phyloP scores from a whole-genome alignment of 2,888 invertebrate species.

The Galerucella pusilla region DNA sequence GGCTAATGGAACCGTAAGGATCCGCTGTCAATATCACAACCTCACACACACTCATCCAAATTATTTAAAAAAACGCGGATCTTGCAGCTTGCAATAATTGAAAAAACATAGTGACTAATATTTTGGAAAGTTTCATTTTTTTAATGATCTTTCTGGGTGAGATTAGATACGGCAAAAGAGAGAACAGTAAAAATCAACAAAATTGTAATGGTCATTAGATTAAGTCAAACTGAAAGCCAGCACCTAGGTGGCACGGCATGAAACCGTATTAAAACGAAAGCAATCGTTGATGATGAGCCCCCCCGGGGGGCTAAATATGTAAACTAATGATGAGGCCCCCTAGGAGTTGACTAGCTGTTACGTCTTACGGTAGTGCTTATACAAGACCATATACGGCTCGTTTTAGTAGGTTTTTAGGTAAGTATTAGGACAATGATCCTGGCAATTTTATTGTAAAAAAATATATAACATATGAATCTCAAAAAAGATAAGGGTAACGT shows the following conservation, averaged over 20 bases:
- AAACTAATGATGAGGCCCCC: conserved; percentile 61
- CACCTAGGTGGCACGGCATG: conserved; percentile 54
- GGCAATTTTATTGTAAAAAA: background rate
- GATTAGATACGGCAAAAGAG: conserved; percentile 28
- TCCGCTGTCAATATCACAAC: too few relatives aligned
- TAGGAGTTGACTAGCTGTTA: conserved; percentile 51
- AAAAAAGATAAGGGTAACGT: too few relatives aligned
- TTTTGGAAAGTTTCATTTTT: conserved; percentile 14
- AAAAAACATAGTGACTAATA: background rate
- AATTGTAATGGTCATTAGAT: conserved; percentile 55
- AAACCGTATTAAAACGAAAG: conserved; percentile 54
- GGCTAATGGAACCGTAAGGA: too few relatives aligned
- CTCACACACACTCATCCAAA: too few relatives aligned
- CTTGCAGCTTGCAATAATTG: too few relatives aligned
- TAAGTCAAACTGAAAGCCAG: conserved; percentile 55
- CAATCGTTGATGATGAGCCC: conserved; percentile 55
- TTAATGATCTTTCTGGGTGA: conserved; percentile 48
- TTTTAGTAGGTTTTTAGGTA: conserved; percentile 29
- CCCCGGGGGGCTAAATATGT: conserved; percentile 56
- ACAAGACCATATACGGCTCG: conserved; percentile 50
- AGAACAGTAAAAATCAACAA: conserved; percentile 47
- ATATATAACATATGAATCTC: background rate
- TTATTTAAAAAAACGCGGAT: too few relatives aligned
- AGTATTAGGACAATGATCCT: background rate
- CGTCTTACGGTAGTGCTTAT: conserved; percentile 59